Base-by-base conservation (phyloP, 92 coral and sea anemone species). In the Galaxea fascicularis region DNA sequence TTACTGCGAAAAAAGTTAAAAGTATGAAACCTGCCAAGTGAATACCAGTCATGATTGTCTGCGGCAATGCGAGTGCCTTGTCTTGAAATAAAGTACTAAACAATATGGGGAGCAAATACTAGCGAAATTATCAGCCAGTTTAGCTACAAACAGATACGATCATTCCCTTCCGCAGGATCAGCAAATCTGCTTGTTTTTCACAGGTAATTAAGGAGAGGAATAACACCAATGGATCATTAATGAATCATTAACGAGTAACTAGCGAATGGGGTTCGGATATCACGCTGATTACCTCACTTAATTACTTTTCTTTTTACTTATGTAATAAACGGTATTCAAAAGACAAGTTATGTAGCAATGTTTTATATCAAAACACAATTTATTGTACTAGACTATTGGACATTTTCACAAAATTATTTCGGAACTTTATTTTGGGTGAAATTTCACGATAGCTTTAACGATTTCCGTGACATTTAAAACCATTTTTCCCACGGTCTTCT, bases 11-110 rank as follows among this genome's bases (percentile, higher is more conserved):
- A 60, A 26, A 73, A 71, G 59, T 69, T 49, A 80, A 22, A 45
- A 85, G 65, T 65, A 64, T 65, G 59, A 27, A 85, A 58, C 59
- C 57, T 66, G 69, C 67, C 46, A 74, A 26, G 57, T 20, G 41
- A 54, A 51, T 35, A 53, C 25, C 78, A 24, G 25, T 67, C 76
- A 76, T 88, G 60, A 85, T 66, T 73, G 76, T 68, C 18, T 58
- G 94, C 94, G 86, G 89, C 69, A 62, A 59, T 45, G 4, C 4
- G 17, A 45, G 46, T 85, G 88, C 92, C 90, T 88, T 91, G 94
- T 88, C 94, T 74, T 78, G 13, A 28, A n/a, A 20, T 44, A 1
- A 27, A 26, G 44, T 47, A 26, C n/a, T n/a, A 25, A 35, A 60
- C 21, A 21, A 54, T 13, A 35, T 29, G 73, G 35, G 47, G 78